Base-by-base conservation (phyloP, 2,888 invertebrate genomes). In the Amblyteles armatorius region DNA sequence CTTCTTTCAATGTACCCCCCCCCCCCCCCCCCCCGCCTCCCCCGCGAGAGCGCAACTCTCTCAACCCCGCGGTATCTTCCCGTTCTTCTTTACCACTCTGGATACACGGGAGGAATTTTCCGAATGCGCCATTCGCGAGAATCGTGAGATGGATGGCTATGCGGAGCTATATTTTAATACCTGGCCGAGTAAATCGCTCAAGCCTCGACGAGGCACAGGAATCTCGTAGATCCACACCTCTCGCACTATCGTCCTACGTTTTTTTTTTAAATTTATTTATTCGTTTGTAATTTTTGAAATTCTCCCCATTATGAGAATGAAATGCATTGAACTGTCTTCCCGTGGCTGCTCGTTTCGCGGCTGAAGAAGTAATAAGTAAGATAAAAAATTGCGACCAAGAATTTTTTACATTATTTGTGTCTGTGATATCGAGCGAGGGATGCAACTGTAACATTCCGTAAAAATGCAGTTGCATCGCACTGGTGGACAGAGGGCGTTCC, bases 101-200 rank as follows among this genome's bases (percentile, higher is more conserved):
- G 79, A 77, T 83, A 80, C 83, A 79, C 68, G 68, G 55, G 29
- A 68, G 81, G 87, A 80, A 88, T 87, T 86, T 88, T 86, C 29
- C 86, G 73, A 86, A 85, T 80, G 85, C 84, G 82, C 73, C 69
- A 83, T 88, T 82, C 86, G 82, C 79, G 84, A 83, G 79, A 73
- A 73, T 79, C 77, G 79, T 73, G 19, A 36, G 22, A 50, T 13
- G 16, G 72, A 73, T 6, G 50, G 63, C 60, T 33, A 73, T 84
- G 71, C 86, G 85, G 87, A 86, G 88, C 89, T 89, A 91, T 91
- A 91, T 92, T 92, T 92, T 90, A 91, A 92, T 92, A 91, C 90
- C 90, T 87, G 82, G 85, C 67, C 86, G 88, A 91, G 90, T 91
- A 91, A 91, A 92, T 91, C 91, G 91, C 88, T 82, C 87, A 81